A percentile compares a stretch with the other conserved stretches of the same genome.
These are phyloP conservation scores for Nothocercus julius DNA, from an alignment of 2,113 vertebrate genomes.

Conservation along the genomic window DNA sequence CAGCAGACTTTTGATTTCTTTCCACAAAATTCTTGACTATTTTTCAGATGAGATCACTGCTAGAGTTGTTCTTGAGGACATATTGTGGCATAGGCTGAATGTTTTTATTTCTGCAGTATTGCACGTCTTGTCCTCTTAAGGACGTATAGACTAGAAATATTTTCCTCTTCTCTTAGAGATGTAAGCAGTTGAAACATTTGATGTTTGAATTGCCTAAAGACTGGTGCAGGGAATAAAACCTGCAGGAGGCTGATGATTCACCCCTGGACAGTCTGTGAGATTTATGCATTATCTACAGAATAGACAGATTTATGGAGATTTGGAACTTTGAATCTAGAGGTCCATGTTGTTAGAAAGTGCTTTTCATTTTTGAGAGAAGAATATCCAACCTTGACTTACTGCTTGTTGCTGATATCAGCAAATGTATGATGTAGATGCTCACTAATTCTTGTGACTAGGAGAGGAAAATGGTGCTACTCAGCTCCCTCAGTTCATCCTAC, in stretches of 20 bases:
- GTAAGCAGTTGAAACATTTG: background rate
- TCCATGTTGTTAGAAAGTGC: background rate
- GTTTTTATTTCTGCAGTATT: background rate
- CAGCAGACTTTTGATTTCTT: slow-evolving; percentile 55
- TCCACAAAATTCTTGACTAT: slow-evolving; percentile 44
- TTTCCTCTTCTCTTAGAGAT: background rate
- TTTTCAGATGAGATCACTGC: slow-evolving; percentile 49
- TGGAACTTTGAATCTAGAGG: background rate
- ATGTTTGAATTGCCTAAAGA: background rate
- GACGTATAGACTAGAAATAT: background rate
- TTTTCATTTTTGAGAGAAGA: background rate
- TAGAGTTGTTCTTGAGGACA: background rate
- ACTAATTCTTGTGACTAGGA: background rate
- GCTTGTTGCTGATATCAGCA: background rate
- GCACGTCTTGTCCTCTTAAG: slow-evolving; percentile 14
- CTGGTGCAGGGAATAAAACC: background rate
- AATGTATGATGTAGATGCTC: background rate
- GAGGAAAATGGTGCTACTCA: background rate
- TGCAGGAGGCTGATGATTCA: background rate
- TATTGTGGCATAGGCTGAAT: slow-evolving; percentile 1
- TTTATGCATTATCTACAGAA: background rate
- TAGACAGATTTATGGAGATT: background rate
- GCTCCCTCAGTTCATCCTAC: background rate
- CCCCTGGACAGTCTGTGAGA: background rate
- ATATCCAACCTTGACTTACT: background rate